phyloP scores from a whole-genome alignment of 2,797 vertebrate genomes.

The Poecilia picta region DNA sequence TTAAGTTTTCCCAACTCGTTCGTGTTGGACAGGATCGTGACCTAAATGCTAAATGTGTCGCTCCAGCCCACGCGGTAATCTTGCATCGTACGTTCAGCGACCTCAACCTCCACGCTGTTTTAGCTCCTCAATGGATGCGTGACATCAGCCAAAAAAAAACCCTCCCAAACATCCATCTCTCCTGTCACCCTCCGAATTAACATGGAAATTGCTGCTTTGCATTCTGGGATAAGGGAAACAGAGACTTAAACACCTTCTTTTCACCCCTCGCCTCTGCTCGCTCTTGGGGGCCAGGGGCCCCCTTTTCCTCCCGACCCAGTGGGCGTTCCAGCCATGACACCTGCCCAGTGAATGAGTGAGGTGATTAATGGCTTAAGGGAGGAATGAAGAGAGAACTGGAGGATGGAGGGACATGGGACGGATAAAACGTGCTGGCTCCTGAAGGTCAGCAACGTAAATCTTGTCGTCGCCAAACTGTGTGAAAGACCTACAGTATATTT shows the following conservation, averaged over 20 bases:
- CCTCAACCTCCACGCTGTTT: conserved; percentile 54
- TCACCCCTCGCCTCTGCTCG: conserved; percentile 30
- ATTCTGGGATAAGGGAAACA: conserved; percentile 60
- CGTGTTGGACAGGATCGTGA: background rate
- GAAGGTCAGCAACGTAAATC: conserved; percentile 72
- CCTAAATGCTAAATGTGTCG: conserved; percentile 11
- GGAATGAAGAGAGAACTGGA: conserved; percentile 38
- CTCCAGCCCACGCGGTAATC: conserved; percentile 35
- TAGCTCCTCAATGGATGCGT: conserved; percentile 56
- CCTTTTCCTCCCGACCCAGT: conserved; percentile 50
- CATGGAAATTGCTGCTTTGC: conserved; percentile 81
- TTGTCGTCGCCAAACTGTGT: conserved; percentile 7
- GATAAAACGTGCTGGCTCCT: conserved; percentile 36
- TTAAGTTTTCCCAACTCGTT: background rate
- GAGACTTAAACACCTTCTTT: conserved; percentile 46
- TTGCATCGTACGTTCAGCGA: background rate
- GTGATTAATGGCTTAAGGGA: conserved; percentile 78
- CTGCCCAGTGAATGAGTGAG: conserved; percentile 78
- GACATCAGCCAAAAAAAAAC: conserved; percentile 59
- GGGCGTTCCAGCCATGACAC: conserved; percentile 71
- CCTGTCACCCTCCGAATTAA: conserved; percentile 73
- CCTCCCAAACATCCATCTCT: conserved; percentile 77
- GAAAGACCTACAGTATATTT: background rate
- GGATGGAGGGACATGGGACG: conserved; percentile 29
- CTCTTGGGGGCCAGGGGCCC: conserved; percentile 30